Evolutionary conservation across 1,140 invertebrate genomes (phyloP), one percentile per base, ranked within the genome.

Genomic region (Catajapyx aquilonaris): DNA sequence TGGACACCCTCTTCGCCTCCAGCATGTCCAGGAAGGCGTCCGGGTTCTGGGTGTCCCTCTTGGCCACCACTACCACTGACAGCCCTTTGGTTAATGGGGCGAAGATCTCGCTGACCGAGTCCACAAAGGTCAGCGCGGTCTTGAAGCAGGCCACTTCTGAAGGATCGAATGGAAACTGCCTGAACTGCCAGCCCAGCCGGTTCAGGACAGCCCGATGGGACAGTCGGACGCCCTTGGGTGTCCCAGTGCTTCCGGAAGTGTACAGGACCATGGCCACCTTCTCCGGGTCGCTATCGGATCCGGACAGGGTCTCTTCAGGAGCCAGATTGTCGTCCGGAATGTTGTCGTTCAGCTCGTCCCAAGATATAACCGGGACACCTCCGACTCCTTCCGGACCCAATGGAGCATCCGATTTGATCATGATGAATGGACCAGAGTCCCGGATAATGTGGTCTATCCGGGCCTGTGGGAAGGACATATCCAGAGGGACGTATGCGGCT

Each of bases 221-320:
- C 4, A 93, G 53, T 44, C 81, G 68, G 1, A 90, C 85, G 68
- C 83, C 87, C 71, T 93, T 93, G 2, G 87, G 86, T 28, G 79
- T 61, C 31, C 87, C 88, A 7, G 86, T 91, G 51, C 85, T 90
- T 23, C 88, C 87, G 32, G 85, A 91, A 32, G 87, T 94, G 48
- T 91, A 93, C 3, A 88, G 61, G 25, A 91, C 72, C 11, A 85
- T 76, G 5, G 74, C 81, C 4, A 66, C 46, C 5, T 38, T 36
- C 21, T 45, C 40, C 20, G 32, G 17, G 19, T 40, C 16, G 9
- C 3, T 16, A 13, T 31, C n/a, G 13, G n/a, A 15, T 37, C 28
- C 34, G 16, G 11, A 4, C 2, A 41, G 20, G 1, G 34, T 40
- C 16, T 42, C 35, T 10, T 36, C 23, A 1, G 23, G 3, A 4